Conservation (phyloP, 2,888 invertebrate genomes). For the Acronicta alni region DNA sequence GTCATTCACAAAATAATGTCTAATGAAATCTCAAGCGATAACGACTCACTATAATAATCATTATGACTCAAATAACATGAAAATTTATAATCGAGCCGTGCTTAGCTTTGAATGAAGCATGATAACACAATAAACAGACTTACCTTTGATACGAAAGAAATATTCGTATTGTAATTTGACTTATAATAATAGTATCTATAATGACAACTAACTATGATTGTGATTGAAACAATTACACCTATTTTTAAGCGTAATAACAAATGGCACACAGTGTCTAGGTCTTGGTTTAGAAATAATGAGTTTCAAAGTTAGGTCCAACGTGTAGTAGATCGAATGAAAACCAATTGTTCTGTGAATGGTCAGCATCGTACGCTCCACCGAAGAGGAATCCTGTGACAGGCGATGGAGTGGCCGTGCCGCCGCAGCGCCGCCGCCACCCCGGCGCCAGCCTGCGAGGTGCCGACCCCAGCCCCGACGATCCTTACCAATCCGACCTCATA, state of each 20-base stretch:
- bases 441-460: slow-evolving; percentile 87
- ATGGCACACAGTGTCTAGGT: slow-evolving; percentile 8
- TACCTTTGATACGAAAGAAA: slow-evolving; percentile 22
- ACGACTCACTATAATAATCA: slow-evolving; percentile 45
- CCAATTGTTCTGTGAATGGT: slow-evolving; percentile 85
- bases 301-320: slow-evolving; percentile 29
- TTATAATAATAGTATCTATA: slow-evolving; percentile 24
- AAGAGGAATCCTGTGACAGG: slow-evolving; percentile 91
- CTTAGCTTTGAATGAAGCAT: slow-evolving; percentile 66
- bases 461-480: slow-evolving; percentile 71
- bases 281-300: slow-evolving; percentile 8
- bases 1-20: slow-evolving; percentile 44
- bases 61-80: slow-evolving; percentile 35
- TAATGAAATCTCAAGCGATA: slow-evolving; percentile 45
- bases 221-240: slow-evolving; percentile 22
- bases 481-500: slow-evolving; percentile 68
- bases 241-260: slow-evolving; percentile 23
- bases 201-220: slow-evolving; percentile 20
- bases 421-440: slow-evolving; percentile 85
- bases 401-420: slow-evolving; percentile 89
- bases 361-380: slow-evolving; percentile 86
- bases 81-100: slow-evolving; percentile 46
- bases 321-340: slow-evolving; percentile 78
- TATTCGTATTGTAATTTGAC: slow-evolving; percentile 17
- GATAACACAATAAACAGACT: slow-evolving; percentile 52